phyloP scores from a whole-genome alignment of 2,797 vertebrate species.

The Dryobates pubescens region DNA sequence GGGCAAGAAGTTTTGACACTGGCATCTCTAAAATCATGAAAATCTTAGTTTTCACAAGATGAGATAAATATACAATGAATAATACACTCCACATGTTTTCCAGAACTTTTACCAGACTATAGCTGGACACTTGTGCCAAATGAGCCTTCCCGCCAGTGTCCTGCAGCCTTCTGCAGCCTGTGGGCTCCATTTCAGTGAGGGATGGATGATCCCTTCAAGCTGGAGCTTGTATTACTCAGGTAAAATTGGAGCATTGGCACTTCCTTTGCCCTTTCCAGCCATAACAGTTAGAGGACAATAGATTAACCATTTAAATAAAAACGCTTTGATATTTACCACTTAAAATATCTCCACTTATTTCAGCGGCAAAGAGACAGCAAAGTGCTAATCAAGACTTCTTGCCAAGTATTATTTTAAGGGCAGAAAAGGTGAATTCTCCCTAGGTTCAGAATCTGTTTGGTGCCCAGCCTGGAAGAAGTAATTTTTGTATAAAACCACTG shows the following conservation, averaged over 20 bases:
- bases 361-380: not conserved
- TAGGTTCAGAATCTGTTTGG: not conserved
- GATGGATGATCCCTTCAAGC: not conserved
- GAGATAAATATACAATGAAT: not conserved
- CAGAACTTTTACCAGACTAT: not conserved
- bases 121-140: not conserved
- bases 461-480: not conserved
- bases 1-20: not conserved
- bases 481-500: not conserved
- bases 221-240: not conserved
- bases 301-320: fast-evolving
- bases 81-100: not conserved
- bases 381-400: not conserved
- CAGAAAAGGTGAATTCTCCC: not conserved
- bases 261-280: not conserved
- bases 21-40: not conserved
- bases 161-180: fast-evolving
- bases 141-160: not conserved
- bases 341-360: not conserved
- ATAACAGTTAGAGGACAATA: not conserved
- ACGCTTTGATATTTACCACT: not conserved
- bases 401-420: not conserved
- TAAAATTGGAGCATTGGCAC: not conserved
- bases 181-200: not conserved
- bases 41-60: not conserved